A percentile compares a stretch with the other conserved stretches of the same genome.
These are phyloP conservation scores for Neodiprion virginianus DNA, from an alignment of 1,140 invertebrate species.

Conservation along the genomic window DNA sequence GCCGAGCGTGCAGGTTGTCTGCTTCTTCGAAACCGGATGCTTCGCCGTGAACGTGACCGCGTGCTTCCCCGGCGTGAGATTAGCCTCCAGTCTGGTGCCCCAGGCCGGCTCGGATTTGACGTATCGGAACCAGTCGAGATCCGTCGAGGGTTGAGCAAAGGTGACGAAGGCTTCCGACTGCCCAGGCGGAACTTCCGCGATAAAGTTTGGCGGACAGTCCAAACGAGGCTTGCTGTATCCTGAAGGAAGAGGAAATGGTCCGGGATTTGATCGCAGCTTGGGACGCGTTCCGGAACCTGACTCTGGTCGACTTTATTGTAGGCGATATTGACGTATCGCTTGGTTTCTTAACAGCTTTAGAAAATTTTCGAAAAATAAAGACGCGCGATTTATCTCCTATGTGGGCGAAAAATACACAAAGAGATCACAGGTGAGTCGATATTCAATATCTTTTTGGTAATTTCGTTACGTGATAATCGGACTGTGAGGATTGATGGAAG, in stretches of 20 bases:
- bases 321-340: no score
- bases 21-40: constrained; percentile 58
- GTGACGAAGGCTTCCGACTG: constrained; percentile 56
- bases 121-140: constrained; percentile 62
- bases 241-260: constrained; percentile 24
- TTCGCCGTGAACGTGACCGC: constrained; percentile 57
- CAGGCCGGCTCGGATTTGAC: constrained; percentile 58
- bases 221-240: constrained; percentile 57
- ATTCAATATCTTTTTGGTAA: no score
- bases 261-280: no score
- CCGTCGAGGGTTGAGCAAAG: constrained; percentile 58
- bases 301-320: no score
- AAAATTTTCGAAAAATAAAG: no score
- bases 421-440: no score
- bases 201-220: constrained; percentile 56
- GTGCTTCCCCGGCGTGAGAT: constrained; percentile 52
- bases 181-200: constrained; percentile 52
- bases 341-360: no score
- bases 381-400: no score
- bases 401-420: no score
- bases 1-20: constrained; percentile 53
- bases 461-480: no score
- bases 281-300: no score
- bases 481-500: no score
- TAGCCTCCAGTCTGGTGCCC: constrained; percentile 58